These are phyloP conservation scores for Panopea generosa DNA, from an alignment of 2,888 invertebrate species.

Conservation along the genomic window DNA sequence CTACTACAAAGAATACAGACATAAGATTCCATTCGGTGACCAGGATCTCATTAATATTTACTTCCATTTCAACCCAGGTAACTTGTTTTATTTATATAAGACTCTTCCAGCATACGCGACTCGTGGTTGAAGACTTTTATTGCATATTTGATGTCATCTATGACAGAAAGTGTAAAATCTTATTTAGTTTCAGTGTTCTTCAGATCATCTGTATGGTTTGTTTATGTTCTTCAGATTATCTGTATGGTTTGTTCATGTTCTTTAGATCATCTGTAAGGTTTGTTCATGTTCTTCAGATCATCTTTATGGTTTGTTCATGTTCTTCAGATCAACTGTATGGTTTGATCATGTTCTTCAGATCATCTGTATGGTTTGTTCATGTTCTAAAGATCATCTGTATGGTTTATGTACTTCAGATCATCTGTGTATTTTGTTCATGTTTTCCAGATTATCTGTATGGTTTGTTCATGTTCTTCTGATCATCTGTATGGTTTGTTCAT, in stretches of 20 bases:
- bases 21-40: conserved; percentile 97
- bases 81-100: conserved; percentile 32
- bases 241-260: not conserved
- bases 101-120: too few relatives aligned
- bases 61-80: conserved; percentile 93
- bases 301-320: conserved; percentile 11
- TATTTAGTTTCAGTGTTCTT: too few relatives aligned
- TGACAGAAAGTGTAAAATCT: too few relatives aligned
- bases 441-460: not conserved
- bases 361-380: too few relatives aligned
- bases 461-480: not conserved
- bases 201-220: too few relatives aligned
- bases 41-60: conserved; percentile 97
- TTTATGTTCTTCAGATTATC: too few relatives aligned
- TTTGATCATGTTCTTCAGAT: conserved; percentile 87
- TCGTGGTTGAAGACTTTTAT: too few relatives aligned
- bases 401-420: not conserved
- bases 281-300: too few relatives aligned
- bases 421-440: too few relatives aligned
- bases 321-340: conserved; percentile 90
- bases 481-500: too few relatives aligned
- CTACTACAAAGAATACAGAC: conserved; percentile 93
- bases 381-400: not conserved
- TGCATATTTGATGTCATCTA: too few relatives aligned
- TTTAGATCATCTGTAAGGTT: too few relatives aligned